Conservation (phyloP, 2,888 invertebrate species). For the Frankliniella intonsa region DNA sequence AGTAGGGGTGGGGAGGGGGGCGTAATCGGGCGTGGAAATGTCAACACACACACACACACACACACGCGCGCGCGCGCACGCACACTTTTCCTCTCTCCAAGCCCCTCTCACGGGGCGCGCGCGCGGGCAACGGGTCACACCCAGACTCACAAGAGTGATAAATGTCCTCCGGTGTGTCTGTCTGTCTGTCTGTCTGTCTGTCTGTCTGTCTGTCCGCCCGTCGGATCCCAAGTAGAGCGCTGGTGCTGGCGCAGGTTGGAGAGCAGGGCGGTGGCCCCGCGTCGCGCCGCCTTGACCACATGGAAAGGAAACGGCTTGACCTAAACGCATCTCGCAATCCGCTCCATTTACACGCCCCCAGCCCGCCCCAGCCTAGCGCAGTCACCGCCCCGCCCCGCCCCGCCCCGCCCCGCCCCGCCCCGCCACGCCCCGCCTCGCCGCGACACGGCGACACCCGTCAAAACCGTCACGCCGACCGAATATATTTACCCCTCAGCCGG, state of each 20-base stretch:
- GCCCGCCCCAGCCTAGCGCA: not conserved
- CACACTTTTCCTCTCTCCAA: not conserved
- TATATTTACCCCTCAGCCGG: too few relatives aligned
- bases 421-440: not conserved
- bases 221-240: too few relatives aligned
- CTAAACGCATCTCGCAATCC: not conserved
- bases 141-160: not conserved
- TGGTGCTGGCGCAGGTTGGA: too few relatives aligned
- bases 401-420: not conserved
- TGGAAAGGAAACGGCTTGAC: constrained; percentile 7
- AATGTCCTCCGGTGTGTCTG: constrained; percentile 13
- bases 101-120: not conserved
- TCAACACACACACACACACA: not conserved
- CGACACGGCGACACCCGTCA: too few relatives aligned
- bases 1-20: not conserved
- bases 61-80: not conserved
- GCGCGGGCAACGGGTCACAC: not conserved
- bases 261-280: not conserved
- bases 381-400: not conserved
- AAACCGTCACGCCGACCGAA: too few relatives aligned
- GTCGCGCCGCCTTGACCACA: not conserved
- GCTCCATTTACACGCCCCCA: not conserved
- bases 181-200: too few relatives aligned
- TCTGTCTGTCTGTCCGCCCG: too few relatives aligned
- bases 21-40: not conserved